Evolutionary conservation across 2,888 invertebrate genomes (phyloP), one percentile per base, ranked within the genome.

Genomic region (Drosophila eohydei): DNA sequence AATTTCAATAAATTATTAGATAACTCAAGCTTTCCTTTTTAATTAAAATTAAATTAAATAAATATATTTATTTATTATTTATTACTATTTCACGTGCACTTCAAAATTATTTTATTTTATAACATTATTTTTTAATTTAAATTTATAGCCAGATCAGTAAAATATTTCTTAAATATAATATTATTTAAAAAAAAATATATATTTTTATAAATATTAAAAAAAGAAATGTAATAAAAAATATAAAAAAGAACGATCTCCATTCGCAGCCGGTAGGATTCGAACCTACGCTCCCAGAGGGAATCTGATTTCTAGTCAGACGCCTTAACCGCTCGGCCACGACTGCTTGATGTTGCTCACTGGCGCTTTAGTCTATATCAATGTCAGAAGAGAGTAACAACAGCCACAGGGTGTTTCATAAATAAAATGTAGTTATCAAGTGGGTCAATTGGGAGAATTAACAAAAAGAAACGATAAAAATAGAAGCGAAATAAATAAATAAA

Each of bases 241-340:
- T 5, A 46, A 40, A 40, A 40, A 48, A 50, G 3, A 50, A 12
- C 92, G 92, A 92, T 92, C 92, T 92, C 92, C 73, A 88, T 48
- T 54, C 77, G 77, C 77, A 78, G 77, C 63, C 77, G 77, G 77
- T 91, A 91, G 91, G 91, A 91, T 91, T 90, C 90, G 91, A 91
- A 91, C 90, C 91, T 90, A 91, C 91, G 90, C 91, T 91, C 91
- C 91, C 91, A 91, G 90, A 91, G 91, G 91, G 91, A 91, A 90
- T 91, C 91, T 91, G 91, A 91, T 91, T 91, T 90, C 91, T 91
- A 91, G 91, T 91, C 91, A 91, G 91, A 90, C 91, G 91, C 91
- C 91, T 91, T 91, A 91, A 91, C 91, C 91, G 91, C 91, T 91
- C 91, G 91, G 91, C 91, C 91, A 91, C 91, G 91, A 84, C 91